phyloP scores from a whole-genome alignment of 2,797 vertebrate genomes.

The Aselliscus stoliczkanus region DNA sequence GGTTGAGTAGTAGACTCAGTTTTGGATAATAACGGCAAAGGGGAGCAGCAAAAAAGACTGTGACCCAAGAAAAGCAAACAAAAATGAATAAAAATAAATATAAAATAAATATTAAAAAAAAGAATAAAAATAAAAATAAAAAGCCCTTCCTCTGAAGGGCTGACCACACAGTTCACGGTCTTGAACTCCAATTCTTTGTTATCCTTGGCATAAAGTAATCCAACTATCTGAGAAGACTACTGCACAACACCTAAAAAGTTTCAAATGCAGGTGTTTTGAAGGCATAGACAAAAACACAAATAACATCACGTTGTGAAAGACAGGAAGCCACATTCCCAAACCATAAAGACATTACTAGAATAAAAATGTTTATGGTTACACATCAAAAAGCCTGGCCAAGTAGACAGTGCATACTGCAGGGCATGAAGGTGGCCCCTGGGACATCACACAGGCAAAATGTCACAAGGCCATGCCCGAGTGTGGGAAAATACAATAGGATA shows the following conservation, averaged over 20 bases:
- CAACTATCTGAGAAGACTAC: neutral
- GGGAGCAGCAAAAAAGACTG: neutral
- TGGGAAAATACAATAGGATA: neutral
- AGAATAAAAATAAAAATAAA: slow-evolving; percentile 36
- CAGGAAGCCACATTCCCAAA: neutral
- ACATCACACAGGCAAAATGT: neutral
- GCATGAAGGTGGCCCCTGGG: neutral
- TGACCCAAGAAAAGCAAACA: slow-evolving; percentile 22
- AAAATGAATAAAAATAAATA: slow-evolving; percentile 38
- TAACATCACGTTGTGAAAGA: slow-evolving; percentile 1
- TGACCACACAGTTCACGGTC: neutral
- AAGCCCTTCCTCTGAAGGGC: neutral
- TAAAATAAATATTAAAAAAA: too few species aligned
- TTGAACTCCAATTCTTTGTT: neutral
- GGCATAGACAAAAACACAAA: neutral
- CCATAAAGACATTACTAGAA: neutral
- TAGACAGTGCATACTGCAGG: neutral
- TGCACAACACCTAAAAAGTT: neutral
- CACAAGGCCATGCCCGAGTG: neutral
- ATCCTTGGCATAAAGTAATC: neutral
- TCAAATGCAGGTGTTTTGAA: neutral
- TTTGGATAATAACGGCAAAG: neutral
- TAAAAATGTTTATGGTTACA: neutral
- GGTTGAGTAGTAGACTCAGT: neutral
- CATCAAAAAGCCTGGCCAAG: neutral